Evolutionary conservation across 2,797 vertebrate genomes (phyloP), one percentile per base, ranked within the genome.

Genomic region (Gallinago solitaria): DNA sequence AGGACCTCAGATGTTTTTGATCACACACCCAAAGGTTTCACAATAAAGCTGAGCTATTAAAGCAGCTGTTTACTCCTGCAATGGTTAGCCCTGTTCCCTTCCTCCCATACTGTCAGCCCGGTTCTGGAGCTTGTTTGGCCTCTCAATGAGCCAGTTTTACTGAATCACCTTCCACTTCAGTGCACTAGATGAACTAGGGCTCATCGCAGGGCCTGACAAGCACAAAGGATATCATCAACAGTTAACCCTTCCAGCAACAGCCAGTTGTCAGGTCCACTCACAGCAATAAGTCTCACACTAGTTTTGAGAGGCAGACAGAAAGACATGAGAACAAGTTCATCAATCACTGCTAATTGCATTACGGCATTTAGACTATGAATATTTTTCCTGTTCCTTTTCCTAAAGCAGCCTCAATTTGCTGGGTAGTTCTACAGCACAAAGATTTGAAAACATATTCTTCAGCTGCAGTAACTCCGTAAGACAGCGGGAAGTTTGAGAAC

Each of bases 181-280:
- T 45, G 73, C 24, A 2, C 77, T 12, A 41, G 14, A 90, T 78
- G 59, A 95, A 89, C 77, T 35, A 61, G 48, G 47, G 86, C 39
- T 87, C 80, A 64, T 60, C 89, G 76, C 79, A 86, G 18, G 56
- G 90, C 54, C 70, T 86, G 50, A 56, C n/a, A 60, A 82, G 60
- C 84, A 87, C 68, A 80, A 70, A 75, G 18, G 57, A 7, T 24
- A 83, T 14, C 32, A 80, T 51, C 71, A 84, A 50, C 63, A 79
- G 78, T 92, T 90, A 95, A 97, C 88, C 67, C 83, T 82, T 89
- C 35, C 80, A 87, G 39, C 25, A 88, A 63, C 81, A 70, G 48
- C 51, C 33, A 70, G 50, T 5, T 60, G 19, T 32, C 54, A 61
- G 33, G 71, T 11, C 35, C 32, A 59, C 43, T 78, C 57, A 53